Conservation (phyloP, 2,113 vertebrate species). For the Aplodontia rufa region DNA sequence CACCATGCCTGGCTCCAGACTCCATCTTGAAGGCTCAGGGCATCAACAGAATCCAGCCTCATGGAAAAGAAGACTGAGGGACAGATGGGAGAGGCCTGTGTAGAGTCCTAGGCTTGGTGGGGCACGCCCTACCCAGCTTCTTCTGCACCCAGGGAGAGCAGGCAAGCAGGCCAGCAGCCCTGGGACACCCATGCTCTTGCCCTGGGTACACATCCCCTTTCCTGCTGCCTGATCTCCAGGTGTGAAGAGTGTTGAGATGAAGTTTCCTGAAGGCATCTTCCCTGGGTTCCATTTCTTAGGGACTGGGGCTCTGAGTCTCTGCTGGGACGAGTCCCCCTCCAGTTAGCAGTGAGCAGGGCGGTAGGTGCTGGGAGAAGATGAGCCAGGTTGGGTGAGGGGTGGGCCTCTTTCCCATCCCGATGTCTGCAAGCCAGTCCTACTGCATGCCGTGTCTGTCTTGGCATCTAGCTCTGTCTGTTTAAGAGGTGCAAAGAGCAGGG, state of each 20-base stretch:
- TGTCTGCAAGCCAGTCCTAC: neutral
- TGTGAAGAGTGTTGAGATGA: neutral
- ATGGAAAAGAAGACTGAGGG: neutral
- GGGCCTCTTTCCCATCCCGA: neutral
- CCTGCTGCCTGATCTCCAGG: no score
- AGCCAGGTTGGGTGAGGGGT: neutral
- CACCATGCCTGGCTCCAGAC: no score
- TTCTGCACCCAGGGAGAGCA: neutral
- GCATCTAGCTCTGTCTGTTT: neutral
- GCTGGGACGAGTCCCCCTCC: neutral
- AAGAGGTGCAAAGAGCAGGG: neutral
- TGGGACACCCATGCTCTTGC: neutral
- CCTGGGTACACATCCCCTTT: no score
- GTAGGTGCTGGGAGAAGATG: neutral
- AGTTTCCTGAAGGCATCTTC: neutral
- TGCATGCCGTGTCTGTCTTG: no score
- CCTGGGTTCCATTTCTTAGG: neutral
- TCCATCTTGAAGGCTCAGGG: neutral
- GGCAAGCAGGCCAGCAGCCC: fast-evolving
- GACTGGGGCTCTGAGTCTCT: neutral
- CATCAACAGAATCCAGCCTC: neutral
- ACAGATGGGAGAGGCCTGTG: fast-evolving
- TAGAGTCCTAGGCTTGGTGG: neutral
- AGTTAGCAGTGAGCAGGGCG: neutral
- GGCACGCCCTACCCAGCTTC: fast-evolving